Conservation (phyloP, 2,797 vertebrate genomes). For the Pterois miles region DNA sequence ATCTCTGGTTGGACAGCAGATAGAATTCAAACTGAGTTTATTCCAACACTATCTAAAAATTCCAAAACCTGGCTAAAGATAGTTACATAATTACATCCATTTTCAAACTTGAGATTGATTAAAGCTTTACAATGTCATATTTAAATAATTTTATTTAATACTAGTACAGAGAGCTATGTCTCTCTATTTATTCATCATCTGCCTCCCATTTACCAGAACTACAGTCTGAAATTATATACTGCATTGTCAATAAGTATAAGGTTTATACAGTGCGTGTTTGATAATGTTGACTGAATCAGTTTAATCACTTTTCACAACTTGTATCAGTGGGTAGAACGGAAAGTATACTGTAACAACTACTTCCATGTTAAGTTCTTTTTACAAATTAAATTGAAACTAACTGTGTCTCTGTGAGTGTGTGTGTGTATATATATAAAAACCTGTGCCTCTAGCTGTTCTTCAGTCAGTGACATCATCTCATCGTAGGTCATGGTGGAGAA, state of each 20-base stretch:
- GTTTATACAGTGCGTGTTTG: not conserved
- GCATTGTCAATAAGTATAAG: not conserved
- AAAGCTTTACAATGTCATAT: not conserved
- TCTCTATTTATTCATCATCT: not conserved
- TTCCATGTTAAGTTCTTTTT: not conserved
- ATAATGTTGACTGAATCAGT: not conserved
- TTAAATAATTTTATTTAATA: not conserved
- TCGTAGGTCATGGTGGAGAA: constrained; percentile 98
- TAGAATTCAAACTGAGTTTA: not conserved
- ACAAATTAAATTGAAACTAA: not conserved
- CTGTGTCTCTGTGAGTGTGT: not conserved
- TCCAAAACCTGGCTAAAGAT: not conserved
- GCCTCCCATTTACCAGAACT: not conserved
- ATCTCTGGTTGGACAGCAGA: not conserved
- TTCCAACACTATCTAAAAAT: not conserved
- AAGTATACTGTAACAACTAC: not conserved
- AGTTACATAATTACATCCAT: not conserved
- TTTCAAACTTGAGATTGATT: not conserved
- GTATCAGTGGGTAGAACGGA: not conserved
- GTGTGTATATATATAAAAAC: constrained; percentile 65
- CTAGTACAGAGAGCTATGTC: not conserved
- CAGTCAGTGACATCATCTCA: constrained; percentile 97
- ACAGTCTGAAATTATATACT: too few species aligned
- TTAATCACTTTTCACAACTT: not conserved
- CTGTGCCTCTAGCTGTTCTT: constrained; percentile 96